Base-by-base conservation (phyloP, 1,140 invertebrate genomes). In the Semibalanus balanoides region DNA sequence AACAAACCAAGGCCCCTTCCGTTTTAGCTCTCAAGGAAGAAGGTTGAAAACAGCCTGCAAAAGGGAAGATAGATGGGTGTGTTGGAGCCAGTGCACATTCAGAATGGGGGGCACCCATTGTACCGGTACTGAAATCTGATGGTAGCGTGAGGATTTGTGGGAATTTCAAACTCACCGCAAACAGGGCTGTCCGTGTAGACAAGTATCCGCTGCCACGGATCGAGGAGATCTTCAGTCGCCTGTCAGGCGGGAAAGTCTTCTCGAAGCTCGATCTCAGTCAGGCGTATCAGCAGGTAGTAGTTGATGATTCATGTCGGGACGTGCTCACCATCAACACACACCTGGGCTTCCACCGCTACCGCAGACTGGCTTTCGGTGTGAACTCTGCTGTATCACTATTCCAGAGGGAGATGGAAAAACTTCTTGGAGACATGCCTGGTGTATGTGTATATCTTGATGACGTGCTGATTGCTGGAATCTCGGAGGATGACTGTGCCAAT, bases 91-190 rank as follows among this genome's bases (percentile, higher is more conserved):
- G 35, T 40, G 5, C 35, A 40, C 5, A 69, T n/a, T 35, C 30
- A 19, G 31, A 19, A 35, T 85, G 83, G 83, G 83, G 81, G 19
- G 80, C 83, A 43, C 84, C 83, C 0, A 80, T 83, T 31, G 83
- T 85, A 11, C 80, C 82, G 0, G 80, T 85, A n/a, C 74, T 81
- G 11, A 85, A 85, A 79, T 72, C 79, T 29, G 78, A 83, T 76
- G 81, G 80, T 71, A 76, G 40, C 28, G 80, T 85, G 25, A 77
- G 82, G 19, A 77, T 84, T 22, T 83, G 83, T 78, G 82, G 82
- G 1, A 82, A 84, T 78, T 84, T 80, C 77, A 83, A 83, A 75
- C 74, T 81, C 17, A 83, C 82, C 17, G 31, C 84, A 22, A 84
- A 84, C 77, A 76, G 76, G 77, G 76, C 75, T 75, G 75, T 78